These are phyloP conservation scores for Polydrusus tereticollis DNA, from an alignment of 2,888 invertebrate species.

Conservation along the genomic window DNA sequence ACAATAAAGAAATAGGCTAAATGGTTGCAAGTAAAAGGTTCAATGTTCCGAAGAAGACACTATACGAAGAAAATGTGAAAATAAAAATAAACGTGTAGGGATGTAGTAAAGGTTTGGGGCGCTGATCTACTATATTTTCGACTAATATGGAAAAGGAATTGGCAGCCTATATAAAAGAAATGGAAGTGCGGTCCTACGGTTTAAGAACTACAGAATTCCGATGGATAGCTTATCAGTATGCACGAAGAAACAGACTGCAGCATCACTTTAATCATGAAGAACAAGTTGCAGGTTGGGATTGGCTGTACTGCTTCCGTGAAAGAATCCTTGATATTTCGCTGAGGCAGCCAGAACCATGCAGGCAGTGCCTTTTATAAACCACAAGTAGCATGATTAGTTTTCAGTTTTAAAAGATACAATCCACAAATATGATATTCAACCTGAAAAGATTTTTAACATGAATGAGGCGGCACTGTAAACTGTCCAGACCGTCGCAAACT, in stretches of 20 bases:
- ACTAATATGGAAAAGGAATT: background rate
- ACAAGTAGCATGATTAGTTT: background rate
- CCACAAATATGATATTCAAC: conserved; percentile 2
- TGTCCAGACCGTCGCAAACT: background rate
- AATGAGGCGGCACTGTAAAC: background rate
- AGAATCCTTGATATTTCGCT: no score
- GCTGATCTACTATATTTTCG: conserved; percentile 7
- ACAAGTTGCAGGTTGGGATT: no score
- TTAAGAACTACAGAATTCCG: conserved; percentile 19
- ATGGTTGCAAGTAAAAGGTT: conserved; percentile 14
- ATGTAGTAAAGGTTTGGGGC: conserved; percentile 12
- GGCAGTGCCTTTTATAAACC: no score
- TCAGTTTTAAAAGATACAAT: background rate
- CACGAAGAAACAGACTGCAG: no score
- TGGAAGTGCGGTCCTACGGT: conserved; percentile 10
- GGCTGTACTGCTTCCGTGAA: no score
- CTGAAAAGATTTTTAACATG: no score
- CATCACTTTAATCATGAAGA: no score
- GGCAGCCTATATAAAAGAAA: no score
- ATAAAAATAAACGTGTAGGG: conserved; percentile 11
- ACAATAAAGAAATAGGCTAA: background rate
- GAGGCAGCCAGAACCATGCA: no score
- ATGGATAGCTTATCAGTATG: background rate
- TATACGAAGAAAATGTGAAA: no score
- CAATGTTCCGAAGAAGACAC: conserved; percentile 31